Evolutionary conservation across 2,888 invertebrate genomes (phyloP), one percentile per base, ranked within the genome.

Genomic region (Oscheius sp.): DNA sequence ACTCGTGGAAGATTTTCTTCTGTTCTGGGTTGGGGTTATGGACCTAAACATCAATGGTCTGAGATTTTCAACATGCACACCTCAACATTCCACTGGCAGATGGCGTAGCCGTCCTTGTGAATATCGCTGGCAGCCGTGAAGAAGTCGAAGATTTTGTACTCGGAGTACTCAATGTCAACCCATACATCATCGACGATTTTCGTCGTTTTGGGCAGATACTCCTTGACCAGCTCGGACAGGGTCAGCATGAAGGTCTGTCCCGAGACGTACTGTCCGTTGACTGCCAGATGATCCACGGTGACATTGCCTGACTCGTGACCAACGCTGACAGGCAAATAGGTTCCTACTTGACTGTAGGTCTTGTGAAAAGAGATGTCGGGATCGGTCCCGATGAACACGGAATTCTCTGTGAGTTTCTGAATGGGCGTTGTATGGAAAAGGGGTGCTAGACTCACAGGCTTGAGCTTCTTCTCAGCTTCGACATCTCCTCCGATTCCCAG

Each of bases 151-250:
- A 63, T 63, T 11, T 63, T 29, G n/a, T 48, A 63, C 48, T 63
- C 63, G 2, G 63, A 63, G 11, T 32, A 48, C 29, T 63, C 63
- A 21, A 63, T 63, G 50, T 63, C 63, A 5, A 63, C 63, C 63
- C 63, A 63, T 7, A 63, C 48, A 29, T 63, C 21, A 48, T 63
- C 63, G 21, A 63, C 47, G 5, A 63, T 29, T 29, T 48, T 47
- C 2, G 63, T 63, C 63, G 13, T 63, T 48, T 47, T 47, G 9
- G 63, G 63, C 4, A 63, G 21, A 48, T 63, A 63, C 33, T 63
- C 63, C 7, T 7, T 32, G 29, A 63, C 2, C 5, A 63, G 63
- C 3, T 47, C 21, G 21, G 47, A 7, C 21, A 63, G 1, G 10
- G 63, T 63, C 0, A 63, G 13, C 50, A 48, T 47, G 48, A 63